Conservation (phyloP, 2,113 vertebrate genomes). For the Bujurquina vittata region DNA sequence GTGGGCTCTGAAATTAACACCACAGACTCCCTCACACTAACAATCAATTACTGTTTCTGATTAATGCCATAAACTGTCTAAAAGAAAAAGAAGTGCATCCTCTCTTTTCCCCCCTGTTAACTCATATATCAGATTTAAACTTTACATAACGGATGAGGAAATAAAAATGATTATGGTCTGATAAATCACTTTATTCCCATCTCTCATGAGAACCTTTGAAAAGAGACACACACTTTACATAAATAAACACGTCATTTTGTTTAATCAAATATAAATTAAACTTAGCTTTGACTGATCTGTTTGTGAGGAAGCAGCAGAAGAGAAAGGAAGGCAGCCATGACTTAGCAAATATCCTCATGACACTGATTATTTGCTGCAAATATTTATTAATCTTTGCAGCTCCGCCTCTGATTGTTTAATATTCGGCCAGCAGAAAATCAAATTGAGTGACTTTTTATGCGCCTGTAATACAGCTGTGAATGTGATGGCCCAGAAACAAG, state of each 20-base stretch:
- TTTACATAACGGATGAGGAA: background rate
- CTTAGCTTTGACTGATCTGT: background rate
- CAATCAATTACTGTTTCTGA: background rate
- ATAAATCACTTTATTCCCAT: background rate
- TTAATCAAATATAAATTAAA: slow-evolving; percentile 32
- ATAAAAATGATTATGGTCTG: background rate
- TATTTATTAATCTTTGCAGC: slow-evolving; percentile 71
- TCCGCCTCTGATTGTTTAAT: slow-evolving; percentile 66
- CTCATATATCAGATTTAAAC: background rate
- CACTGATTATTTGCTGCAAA: slow-evolving; percentile 76
- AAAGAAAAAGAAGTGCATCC: background rate
- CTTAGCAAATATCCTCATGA: slow-evolving; percentile 60
- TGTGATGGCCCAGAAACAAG: background rate
- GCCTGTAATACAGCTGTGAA: background rate
- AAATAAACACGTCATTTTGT: background rate
- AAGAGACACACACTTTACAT: background rate
- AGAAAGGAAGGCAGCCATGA: slow-evolving; percentile 22
- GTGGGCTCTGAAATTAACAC: background rate
- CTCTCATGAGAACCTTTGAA: background rate
- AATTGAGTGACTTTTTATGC: slow-evolving; percentile 13
- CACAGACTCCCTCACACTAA: background rate
- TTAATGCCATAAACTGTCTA: background rate
- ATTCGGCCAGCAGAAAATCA: slow-evolving; percentile 28
- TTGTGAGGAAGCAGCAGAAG: slow-evolving; percentile 8
- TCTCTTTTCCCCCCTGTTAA: background rate